phyloP scores from a whole-genome alignment of 23 tunicate species.

The Trididemnum clinides region DNA sequence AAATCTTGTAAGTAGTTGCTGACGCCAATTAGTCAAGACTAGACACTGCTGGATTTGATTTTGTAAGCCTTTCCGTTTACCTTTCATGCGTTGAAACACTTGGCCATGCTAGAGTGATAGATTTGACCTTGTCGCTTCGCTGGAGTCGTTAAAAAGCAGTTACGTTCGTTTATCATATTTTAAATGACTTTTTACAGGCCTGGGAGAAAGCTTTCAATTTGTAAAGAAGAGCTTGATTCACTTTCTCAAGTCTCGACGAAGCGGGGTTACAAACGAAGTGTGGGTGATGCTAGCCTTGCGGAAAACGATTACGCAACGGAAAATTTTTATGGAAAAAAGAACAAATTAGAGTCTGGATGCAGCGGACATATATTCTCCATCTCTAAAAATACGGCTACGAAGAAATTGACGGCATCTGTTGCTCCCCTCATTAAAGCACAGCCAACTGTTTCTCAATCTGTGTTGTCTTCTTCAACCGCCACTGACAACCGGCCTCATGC shows the following conservation, averaged over 20 bases:
- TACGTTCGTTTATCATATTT: too few species aligned
- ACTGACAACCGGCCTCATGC: not conserved
- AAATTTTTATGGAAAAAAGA: constrained; percentile 7
- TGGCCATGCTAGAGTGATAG: too few species aligned
- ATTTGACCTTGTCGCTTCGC: too few species aligned
- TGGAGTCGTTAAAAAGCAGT: too few species aligned
- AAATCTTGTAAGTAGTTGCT: too few species aligned
- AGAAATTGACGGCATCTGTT: constrained; percentile 66
- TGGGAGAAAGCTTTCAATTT: not conserved
- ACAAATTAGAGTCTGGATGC: not conserved
- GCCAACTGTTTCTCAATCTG: not conserved
- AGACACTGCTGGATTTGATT: too few species aligned
- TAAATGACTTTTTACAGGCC: too few species aligned
- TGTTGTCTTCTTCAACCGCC: not conserved
- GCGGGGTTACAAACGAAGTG: not conserved
- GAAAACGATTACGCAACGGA: not conserved
- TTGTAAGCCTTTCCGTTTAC: too few species aligned
- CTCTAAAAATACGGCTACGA: not conserved
- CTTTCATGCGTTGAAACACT: too few species aligned
- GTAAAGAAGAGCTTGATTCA: not conserved
- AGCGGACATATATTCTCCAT: constrained; percentile 14
- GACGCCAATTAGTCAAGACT: too few species aligned
- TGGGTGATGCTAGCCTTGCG: not conserved
- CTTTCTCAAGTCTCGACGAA: not conserved
- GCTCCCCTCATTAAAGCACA: constrained; percentile 57